Evolutionary conservation across 2,888 invertebrate genomes (phyloP).

Genomic region (Drosophila nr. perissopoda): DNA sequence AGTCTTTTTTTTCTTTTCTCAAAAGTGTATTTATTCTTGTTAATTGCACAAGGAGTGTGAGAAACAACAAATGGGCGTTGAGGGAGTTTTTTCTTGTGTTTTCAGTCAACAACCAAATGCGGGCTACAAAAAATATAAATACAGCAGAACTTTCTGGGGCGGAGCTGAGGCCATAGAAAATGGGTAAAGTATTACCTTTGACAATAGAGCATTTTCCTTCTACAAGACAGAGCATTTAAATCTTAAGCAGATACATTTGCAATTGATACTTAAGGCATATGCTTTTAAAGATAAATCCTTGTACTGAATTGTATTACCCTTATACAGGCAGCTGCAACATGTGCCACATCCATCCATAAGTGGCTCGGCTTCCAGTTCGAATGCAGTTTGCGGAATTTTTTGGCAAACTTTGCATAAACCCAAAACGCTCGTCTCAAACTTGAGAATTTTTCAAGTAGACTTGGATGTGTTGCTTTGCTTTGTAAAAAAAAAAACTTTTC

Average conservation of each 20-base stretch:
- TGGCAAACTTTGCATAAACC: constrained; percentile 68
- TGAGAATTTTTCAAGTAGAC: constrained; percentile 24
- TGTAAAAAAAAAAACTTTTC: constrained; percentile 26
- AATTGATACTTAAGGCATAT: not conserved
- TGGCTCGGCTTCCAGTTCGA: constrained; percentile 48
- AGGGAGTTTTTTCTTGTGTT: not conserved
- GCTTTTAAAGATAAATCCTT: constrained; percentile 9
- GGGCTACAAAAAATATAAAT: not conserved
- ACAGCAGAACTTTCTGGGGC: not conserved
- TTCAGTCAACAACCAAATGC: not conserved
- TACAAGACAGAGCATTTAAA: not conserved
- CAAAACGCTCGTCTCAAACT: constrained; percentile 46
- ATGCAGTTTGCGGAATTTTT: constrained; percentile 60
- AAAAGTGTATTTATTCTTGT: constrained; percentile 56
- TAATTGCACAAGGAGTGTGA: constrained; percentile 41
- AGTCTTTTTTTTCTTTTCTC: constrained; percentile 10
- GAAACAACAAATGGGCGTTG: not conserved
- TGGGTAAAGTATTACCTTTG: not conserved
- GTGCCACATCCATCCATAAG: constrained; percentile 36
- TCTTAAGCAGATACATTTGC: not conserved
- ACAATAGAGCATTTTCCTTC: not conserved
- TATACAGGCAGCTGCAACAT: constrained; percentile 37
- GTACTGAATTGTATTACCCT: constrained; percentile 21
- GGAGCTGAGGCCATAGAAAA: not conserved
- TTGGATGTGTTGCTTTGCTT: constrained; percentile 42